phyloP scores from a whole-genome alignment of 2,113 vertebrate species.

The human region GRCh38 chr2:240218001-240218500 shows the following conservation, averaged over 20 bases:
- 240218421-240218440: too few relatives aligned
- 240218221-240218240: not conserved
- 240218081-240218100: not conserved
- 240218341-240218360: not conserved
- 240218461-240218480: not conserved
- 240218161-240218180: not conserved
- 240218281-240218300: not conserved
- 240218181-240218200: not conserved
- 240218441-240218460: accelerated
- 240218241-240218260: not conserved
- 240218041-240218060: too few relatives aligned
- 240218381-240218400: not conserved
- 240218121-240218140: accelerated
- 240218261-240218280: too few relatives aligned
- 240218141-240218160: not conserved
- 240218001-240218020: too few relatives aligned
- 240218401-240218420: not conserved
- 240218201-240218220: not conserved
- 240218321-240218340: too few relatives aligned
- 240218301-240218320: not conserved
- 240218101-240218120: not conserved
- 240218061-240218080: not conserved
- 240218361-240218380: not conserved
- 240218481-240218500: not conserved
- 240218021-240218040: too few relatives aligned